Evolutionary conservation across 2,888 invertebrate genomes (phyloP).

Genomic region (Chirona hameri): DNA sequence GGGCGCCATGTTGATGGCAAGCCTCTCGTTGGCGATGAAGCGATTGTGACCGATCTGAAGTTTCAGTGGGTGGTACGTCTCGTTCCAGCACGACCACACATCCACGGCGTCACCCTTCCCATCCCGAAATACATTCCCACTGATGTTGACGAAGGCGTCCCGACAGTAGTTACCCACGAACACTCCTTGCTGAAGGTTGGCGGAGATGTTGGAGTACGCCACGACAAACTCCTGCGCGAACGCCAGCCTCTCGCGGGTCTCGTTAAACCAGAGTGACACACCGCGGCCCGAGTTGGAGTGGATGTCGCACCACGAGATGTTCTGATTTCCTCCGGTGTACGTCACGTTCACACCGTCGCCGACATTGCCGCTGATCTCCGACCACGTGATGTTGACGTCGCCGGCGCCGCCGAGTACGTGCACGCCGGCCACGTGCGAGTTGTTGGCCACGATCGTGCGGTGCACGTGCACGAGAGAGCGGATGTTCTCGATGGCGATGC

Average conservation of each 20-base stretch:
- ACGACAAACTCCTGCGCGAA: neutral
- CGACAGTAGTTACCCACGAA: conserved; percentile 91
- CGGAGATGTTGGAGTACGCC: conserved; percentile 54
- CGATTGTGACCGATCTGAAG: conserved; percentile 82
- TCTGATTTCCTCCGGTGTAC: conserved; percentile 87
- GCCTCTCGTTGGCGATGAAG: conserved; percentile 66
- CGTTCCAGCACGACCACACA: conserved; percentile 74
- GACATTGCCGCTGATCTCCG: conserved; percentile 81
- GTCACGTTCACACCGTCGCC: conserved; percentile 96
- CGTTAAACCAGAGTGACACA: conserved; percentile 71
- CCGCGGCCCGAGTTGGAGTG: conserved; percentile 86
- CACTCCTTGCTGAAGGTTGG: conserved; percentile 83
- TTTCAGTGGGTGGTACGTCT: conserved; percentile 46
- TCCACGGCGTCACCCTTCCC: conserved; percentile 75
- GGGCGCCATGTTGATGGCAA: conserved; percentile 73
- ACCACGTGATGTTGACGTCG: conserved; percentile 88
- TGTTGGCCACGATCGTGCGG: conserved; percentile 75
- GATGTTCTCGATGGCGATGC: conserved; percentile 88
- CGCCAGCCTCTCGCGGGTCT: conserved; percentile 62
- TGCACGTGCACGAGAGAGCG: conserved; percentile 84
- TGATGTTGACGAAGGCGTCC: conserved; percentile 72
- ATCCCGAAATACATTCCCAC: conserved; percentile 80
- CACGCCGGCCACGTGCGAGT: conserved; percentile 83
- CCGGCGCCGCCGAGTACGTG: conserved; percentile 87
- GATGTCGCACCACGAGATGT: conserved; percentile 80